phyloP scores from a whole-genome alignment of 2,113 vertebrate species.

The Peromyscus californicus region DNA sequence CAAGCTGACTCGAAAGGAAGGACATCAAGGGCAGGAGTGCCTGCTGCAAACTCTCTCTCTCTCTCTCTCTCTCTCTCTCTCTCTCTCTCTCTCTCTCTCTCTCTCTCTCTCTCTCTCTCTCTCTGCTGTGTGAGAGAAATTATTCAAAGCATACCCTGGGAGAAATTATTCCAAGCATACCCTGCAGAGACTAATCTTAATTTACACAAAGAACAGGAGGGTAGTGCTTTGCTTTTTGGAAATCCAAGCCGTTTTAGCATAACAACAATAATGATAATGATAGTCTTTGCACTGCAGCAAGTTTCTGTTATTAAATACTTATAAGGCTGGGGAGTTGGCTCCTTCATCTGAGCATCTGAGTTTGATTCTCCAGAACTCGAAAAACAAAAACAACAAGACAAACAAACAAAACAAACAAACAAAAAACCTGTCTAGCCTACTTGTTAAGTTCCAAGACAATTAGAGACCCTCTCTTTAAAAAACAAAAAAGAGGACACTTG shows the following conservation, averaged over 20 bases:
- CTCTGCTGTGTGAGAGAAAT: neutral
- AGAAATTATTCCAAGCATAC: conserved; percentile 15
- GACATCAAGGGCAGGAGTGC: neutral
- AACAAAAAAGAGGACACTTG: neutral
- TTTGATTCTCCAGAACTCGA: neutral
- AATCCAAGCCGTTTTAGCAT: conserved; percentile 5
- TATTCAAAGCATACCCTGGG: neutral
- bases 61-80: too few relatives aligned
- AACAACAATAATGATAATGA: neutral
- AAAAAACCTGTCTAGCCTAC: neutral
- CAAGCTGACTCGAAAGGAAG: neutral
- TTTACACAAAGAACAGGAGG: neutral
- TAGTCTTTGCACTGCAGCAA: neutral
- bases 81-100: neutral
- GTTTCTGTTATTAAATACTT: conserved; percentile 52
- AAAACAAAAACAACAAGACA: too few relatives aligned
- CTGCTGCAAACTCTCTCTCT: neutral
- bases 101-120: neutral
- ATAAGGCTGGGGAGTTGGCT: neutral
- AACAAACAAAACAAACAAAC: too few relatives aligned
- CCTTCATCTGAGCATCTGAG: neutral
- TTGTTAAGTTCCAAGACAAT: neutral
- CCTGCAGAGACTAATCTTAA: neutral
- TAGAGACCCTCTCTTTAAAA: neutral
- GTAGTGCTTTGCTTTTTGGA: neutral